phyloP scores from a whole-genome alignment of 2,113 vertebrate species.

The Smithornis capensis region DNA sequence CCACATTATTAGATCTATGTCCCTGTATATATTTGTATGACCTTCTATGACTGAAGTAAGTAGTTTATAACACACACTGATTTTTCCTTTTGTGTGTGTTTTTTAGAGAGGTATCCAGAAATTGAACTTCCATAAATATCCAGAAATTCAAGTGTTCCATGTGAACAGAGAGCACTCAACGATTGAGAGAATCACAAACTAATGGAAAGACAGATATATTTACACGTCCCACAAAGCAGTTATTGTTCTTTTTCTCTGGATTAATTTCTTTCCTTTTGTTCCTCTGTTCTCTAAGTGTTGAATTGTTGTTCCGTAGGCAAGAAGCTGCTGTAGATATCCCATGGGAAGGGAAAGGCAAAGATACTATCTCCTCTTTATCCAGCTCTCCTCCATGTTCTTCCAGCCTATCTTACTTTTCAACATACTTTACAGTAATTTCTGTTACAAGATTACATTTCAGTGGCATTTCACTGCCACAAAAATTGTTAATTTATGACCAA shows the following conservation, averaged over 20 bases:
- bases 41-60: background rate
- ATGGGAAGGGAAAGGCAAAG: background rate
- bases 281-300: background rate
- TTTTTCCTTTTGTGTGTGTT: background rate
- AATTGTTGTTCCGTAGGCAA: background rate
- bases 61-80: background rate
- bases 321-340: background rate
- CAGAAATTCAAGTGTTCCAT: background rate
- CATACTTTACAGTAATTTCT: background rate
- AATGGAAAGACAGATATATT: background rate
- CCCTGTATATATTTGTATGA: background rate
- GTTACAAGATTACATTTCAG: background rate
- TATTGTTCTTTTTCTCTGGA: background rate
- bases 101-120: background rate
- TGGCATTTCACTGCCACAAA: background rate
- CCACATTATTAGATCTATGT: background rate
- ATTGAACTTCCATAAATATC: background rate
- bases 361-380: background rate
- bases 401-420: background rate
- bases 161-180: background rate
- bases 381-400: background rate
- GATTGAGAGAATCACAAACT: background rate
- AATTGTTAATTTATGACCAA: background rate
- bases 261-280: background rate
- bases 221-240: background rate